Conservation (phyloP, 2,113 vertebrate genomes). For the Spea bombifrons region DNA sequence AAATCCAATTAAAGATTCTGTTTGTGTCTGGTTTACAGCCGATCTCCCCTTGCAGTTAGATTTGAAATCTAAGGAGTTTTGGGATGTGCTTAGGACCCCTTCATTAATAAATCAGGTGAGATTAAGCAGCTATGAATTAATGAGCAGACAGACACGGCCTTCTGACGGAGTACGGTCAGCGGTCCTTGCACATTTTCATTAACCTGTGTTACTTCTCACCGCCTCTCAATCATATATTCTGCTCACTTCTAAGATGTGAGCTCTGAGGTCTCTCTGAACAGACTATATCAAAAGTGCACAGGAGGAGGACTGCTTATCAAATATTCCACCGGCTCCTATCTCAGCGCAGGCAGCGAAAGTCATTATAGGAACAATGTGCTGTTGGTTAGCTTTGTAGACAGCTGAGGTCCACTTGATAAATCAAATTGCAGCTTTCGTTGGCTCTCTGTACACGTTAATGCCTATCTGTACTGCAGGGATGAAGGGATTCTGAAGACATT, state of each 20-base stretch:
- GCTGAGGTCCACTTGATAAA: too few relatives aligned
- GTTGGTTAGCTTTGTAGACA: too few relatives aligned
- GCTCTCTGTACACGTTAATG: too few relatives aligned
- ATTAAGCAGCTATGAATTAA: background rate
- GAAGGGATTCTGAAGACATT: too few relatives aligned
- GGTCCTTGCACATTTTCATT: background rate
- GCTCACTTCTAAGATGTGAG: background rate
- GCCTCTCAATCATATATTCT: background rate
- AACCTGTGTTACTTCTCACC: constrained; percentile 7
- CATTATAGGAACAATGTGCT: too few relatives aligned
- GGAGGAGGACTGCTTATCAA: background rate
- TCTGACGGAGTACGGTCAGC: background rate
- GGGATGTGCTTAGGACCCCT: background rate
- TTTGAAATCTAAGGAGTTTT: constrained; percentile 2
- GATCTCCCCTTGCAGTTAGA: background rate
- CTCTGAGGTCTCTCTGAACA: background rate
- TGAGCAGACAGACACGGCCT: background rate
- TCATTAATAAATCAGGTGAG: background rate
- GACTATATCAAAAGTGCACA: background rate
- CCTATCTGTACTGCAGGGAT: too few relatives aligned
- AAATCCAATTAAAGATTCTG: too few relatives aligned
- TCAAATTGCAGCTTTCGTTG: too few relatives aligned
- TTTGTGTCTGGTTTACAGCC: background rate
- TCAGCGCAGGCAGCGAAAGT: too few relatives aligned
- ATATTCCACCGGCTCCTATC: too few relatives aligned